Evolutionary conservation across 2,797 vertebrate genomes (phyloP), one percentile per base, ranked within the genome.

Genomic region (Arremon brunneinucha): DNA sequence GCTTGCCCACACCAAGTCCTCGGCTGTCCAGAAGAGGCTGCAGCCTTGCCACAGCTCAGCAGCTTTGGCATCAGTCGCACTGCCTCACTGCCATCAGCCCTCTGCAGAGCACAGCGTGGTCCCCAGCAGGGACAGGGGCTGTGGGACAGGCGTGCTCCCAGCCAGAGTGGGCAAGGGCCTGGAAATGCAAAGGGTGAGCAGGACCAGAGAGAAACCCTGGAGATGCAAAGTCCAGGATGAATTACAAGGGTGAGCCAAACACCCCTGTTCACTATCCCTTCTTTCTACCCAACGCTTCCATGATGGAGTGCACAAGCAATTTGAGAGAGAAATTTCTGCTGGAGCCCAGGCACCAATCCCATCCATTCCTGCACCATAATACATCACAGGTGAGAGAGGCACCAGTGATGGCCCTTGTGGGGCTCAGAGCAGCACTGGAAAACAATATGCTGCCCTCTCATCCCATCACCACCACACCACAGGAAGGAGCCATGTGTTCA

Each of bases 101-200:
- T 68, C 47, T 56, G 57, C 77, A 83, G 82, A 53, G 62, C 26
- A 34, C 0, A 0, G 9, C 5, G 7, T 47, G 28, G 14, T 67
- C 22, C 34, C 41, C 50, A 47, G 41, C 22, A 79, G 41, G 41
- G 62, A 65, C 28, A 67, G n/a, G 41, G 37, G 24, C 46, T 63
- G 52, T 2, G 76, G 50, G 75, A 71, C 19, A 75, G 0, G 0
- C 0, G 0, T 8, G 16, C 37, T 56, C 41, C 53, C 28, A 37
- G 37, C 0, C 0, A 39, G 52, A 53, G 44, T 30, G 53, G 14
- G 28, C 26, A 41, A 27, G 41, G 14, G 6, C 21, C 41, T 34
- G 39, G 30, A 59, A 12, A 46, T 76, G 27, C 50, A 43, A 87
- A 79, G 26, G 24, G 19, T n/a, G n/a, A 82, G 34, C 7, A 53